Conservation (phyloP, 2,113 vertebrate species). For the Psittacula cyanocephala region DNA sequence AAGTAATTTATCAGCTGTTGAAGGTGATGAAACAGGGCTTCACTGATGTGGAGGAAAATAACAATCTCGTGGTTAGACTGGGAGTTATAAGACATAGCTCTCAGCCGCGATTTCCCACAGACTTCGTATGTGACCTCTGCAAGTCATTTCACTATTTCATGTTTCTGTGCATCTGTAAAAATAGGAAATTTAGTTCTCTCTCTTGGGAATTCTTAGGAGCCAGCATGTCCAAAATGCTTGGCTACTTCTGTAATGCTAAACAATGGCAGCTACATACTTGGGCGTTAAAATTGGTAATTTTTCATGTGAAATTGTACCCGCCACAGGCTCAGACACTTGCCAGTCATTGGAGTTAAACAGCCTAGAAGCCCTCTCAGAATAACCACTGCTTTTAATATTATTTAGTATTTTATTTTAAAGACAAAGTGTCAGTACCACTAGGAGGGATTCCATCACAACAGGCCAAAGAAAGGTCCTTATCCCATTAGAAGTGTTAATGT, state of each 20-base stretch:
- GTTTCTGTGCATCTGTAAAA: neutral
- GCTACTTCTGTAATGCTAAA: neutral
- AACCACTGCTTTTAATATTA: neutral
- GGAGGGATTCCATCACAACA: neutral
- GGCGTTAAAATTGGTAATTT: neutral
- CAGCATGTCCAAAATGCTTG: neutral
- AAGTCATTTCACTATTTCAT: neutral
- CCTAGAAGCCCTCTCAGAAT: neutral
- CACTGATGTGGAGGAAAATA: neutral
- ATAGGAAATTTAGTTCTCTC: neutral
- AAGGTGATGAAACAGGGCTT: conserved; percentile 1
- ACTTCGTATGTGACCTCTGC: neutral
- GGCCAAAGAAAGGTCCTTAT: neutral
- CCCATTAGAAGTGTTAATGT: neutral
- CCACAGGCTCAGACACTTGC: neutral
- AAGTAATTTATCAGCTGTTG: conserved; percentile 20
- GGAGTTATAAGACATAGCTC: neutral
- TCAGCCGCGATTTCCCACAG: neutral
- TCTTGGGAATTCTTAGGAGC: neutral
- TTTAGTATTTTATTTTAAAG: neutral
- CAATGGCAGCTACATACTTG: neutral
- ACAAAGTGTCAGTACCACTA: neutral
- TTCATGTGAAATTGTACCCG: neutral
- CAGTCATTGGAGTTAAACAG: neutral
- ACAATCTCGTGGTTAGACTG: neutral